Evolutionary conservation across 1,140 invertebrate species (phyloP).

Genomic region (Drosophila watanabei): DNA sequence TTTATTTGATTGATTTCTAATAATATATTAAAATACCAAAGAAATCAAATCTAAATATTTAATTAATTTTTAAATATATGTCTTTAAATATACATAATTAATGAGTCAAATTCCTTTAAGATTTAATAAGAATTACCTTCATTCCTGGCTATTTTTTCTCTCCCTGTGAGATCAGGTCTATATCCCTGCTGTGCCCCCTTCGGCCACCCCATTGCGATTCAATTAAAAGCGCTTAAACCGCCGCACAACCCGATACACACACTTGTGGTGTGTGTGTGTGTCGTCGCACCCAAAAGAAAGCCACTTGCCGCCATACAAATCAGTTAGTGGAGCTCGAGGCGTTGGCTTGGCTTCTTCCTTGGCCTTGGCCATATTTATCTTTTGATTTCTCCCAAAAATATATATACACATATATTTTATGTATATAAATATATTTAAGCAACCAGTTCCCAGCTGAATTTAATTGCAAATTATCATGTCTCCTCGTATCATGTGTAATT

Average conservation of each 20-base stretch:
- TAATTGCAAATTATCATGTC: constrained; percentile 74
- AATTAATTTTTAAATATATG: background rate
- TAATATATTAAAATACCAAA: no score
- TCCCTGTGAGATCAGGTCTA: background rate
- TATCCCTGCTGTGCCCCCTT: constrained; percentile 11
- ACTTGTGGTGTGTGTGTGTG: background rate
- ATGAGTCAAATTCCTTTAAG: background rate
- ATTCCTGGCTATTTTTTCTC: background rate
- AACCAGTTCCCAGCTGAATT: constrained; percentile 64
- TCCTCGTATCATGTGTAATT: constrained; percentile 50
- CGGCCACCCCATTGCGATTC: constrained; percentile 62
- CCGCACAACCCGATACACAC: constrained; percentile 22
- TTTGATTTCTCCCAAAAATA: constrained; percentile 71
- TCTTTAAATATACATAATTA: background rate
- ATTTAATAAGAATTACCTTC: background rate
- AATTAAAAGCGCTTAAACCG: constrained; percentile 74
- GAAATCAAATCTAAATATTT: background rate
- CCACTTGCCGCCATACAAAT: constrained; percentile 46
- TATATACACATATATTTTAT: constrained; percentile 1
- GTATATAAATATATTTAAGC: constrained; percentile 48
- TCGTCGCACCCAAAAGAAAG: constrained; percentile 55
- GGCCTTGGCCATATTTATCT: constrained; percentile 46
- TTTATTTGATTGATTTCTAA: no score
- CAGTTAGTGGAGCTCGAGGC: constrained; percentile 43
- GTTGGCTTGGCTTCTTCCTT: constrained; percentile 44